Conservation (phyloP, 2,113 vertebrate species). For the Rallus limicola region DNA sequence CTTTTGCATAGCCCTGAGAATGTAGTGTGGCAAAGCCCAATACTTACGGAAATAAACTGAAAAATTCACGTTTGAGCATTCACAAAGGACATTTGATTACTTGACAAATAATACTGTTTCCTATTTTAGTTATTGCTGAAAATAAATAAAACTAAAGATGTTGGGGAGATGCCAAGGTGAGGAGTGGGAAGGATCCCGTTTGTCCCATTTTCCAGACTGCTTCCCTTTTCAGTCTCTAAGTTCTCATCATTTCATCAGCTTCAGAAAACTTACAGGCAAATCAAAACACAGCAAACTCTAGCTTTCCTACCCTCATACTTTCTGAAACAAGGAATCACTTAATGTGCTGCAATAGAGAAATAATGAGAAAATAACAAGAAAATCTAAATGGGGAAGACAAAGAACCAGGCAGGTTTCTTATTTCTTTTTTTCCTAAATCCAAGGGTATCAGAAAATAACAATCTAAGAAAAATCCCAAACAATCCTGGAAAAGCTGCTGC, state of each 20-base stretch:
- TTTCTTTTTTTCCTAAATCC: background rate
- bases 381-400: background rate
- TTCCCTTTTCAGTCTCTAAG: background rate
- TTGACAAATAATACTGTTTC: conserved; percentile 13
- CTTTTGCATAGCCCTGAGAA: background rate
- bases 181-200: background rate
- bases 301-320: background rate
- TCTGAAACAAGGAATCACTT: background rate
- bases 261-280: background rate
- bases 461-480: background rate
- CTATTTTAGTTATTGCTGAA: conserved; percentile 25
- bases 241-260: background rate
- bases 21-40: background rate
- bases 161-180: background rate
- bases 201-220: background rate
- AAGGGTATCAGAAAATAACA: background rate
- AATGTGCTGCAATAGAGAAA: background rate
- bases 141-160: conserved; percentile 17
- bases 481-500: background rate
- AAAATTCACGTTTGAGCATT: background rate
- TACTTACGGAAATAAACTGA: background rate
- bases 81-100: conserved; percentile 1
- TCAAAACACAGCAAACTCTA: background rate
- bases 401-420: background rate
- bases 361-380: background rate